Conservation (phyloP, 2,888 invertebrate genomes). For the Pelosia muscerda region DNA sequence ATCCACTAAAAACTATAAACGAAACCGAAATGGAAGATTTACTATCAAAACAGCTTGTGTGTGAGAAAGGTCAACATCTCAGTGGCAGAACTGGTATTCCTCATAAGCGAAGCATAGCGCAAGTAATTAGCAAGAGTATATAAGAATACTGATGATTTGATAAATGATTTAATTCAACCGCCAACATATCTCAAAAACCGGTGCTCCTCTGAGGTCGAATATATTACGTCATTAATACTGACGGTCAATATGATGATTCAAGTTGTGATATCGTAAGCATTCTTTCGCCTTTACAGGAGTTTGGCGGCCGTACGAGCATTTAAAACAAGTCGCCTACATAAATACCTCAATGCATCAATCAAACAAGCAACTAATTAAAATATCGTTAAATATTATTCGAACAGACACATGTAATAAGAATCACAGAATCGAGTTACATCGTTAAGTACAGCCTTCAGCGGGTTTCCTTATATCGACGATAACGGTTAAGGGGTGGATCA, state of each 20-base stretch:
- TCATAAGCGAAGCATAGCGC: not conserved
- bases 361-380: not conserved
- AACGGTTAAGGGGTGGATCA: conserved; percentile 80
- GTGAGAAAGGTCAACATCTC: no score
- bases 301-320: conserved; percentile 60
- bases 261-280: conserved; percentile 64
- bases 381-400: not conserved
- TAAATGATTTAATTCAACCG: conserved; percentile 35
- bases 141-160: not conserved
- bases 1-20: not conserved
- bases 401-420: conserved; percentile 18
- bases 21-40: no score
- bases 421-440: conserved; percentile 37
- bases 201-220: conserved; percentile 71
- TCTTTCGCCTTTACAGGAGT: conserved; percentile 55
- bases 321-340: conserved; percentile 42
- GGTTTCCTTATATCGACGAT: conserved; percentile 81
- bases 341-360: conserved; percentile 3
- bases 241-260: conserved; percentile 67
- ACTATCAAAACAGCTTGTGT: no score
- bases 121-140: not conserved
- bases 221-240: conserved; percentile 74
- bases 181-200: conserved; percentile 56
- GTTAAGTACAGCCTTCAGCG: conserved; percentile 65
- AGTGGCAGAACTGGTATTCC: no score